Percentiles rank a stretch among this genome's conserved stretches.
These are phyloP conservation scores for Dryocosmus kuriphilus DNA, from an alignment of 2,888 invertebrate species.

Conservation along the genomic window DNA sequence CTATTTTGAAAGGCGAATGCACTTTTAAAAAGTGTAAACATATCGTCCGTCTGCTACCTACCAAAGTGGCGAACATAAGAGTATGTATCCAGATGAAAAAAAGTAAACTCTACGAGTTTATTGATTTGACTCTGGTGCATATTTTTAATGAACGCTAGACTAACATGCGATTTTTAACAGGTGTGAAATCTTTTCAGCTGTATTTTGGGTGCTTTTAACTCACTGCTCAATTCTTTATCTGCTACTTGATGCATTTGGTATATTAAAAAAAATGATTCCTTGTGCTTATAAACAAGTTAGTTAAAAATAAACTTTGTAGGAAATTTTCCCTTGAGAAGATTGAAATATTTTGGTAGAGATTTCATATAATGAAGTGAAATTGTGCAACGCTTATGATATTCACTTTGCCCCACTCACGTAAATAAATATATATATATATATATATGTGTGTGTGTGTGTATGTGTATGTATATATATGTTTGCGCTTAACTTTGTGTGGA, in stretches of 20 bases:
- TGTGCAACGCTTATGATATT: conserved; percentile 9
- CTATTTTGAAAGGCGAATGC: conserved; percentile 28
- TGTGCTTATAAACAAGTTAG: too few relatives aligned
- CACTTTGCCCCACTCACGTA: conserved; percentile 16
- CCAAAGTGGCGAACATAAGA: conserved; percentile 28
- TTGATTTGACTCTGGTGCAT: conserved; percentile 10
- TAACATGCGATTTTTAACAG: neutral
- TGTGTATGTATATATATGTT: conserved; percentile 32
- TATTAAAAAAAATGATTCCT: too few relatives aligned
- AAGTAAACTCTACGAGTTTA: conserved; percentile 17
- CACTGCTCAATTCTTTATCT: neutral
- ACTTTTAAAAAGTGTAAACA: conserved; percentile 27
- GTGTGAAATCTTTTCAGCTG: neutral
- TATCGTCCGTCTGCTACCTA: conserved; percentile 16
- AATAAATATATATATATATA: conserved; percentile 27
- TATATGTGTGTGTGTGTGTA: too few relatives aligned
- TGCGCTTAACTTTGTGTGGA: conserved; percentile 13
- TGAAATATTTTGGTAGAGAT: neutral
- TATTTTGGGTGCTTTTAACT: conserved; percentile 3
- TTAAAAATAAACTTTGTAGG: neutral
- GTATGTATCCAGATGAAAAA: neutral
- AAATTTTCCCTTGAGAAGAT: neutral
- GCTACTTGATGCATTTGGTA: neutral
- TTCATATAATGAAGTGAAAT: neutral
- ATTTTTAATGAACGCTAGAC: neutral